Evolutionary conservation across 1,140 invertebrate genomes (phyloP).

Genomic region (Neodiprion pinetum): DNA sequence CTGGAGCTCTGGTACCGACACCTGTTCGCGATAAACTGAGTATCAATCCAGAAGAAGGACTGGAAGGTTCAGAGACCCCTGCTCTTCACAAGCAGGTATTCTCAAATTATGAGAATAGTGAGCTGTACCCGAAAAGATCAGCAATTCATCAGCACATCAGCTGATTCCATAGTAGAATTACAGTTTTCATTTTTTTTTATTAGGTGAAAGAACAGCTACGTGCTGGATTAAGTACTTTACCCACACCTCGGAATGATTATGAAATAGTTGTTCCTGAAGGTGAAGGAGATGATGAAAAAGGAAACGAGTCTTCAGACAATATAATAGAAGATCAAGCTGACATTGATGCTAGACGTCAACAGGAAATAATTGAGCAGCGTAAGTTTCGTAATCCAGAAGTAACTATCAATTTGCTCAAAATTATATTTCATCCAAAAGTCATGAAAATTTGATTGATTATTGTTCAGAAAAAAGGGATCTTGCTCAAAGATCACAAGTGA

Average conservation of each 20-base stretch:
- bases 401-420: background rate
- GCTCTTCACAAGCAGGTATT: constrained; percentile 72
- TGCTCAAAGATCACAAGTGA: constrained; percentile 82
- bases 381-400: constrained; percentile 30
- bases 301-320: constrained; percentile 50
- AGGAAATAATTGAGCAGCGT: constrained; percentile 71
- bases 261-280: constrained; percentile 96
- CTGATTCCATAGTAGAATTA: constrained; percentile 2
- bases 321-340: constrained; percentile 88
- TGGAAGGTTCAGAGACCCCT: constrained; percentile 74
- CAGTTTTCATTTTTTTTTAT: constrained; percentile 25
- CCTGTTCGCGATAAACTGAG: constrained; percentile 92
- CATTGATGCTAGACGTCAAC: constrained; percentile 75
- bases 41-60: constrained; percentile 89
- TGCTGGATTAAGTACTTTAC: constrained; percentile 79
- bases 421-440: constrained; percentile 1
- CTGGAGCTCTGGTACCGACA: constrained; percentile 61
- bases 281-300: constrained; percentile 69
- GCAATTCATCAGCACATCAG: constrained; percentile 10
- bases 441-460: constrained; percentile 22
- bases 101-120: constrained; percentile 1
- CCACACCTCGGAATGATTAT: constrained; percentile 94
- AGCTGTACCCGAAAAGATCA: constrained; percentile 10
- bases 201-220: constrained; percentile 77
- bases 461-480: constrained; percentile 69